Conservation (phyloP, 2,113 vertebrate species). For the Spheniscus mendiculus region DNA sequence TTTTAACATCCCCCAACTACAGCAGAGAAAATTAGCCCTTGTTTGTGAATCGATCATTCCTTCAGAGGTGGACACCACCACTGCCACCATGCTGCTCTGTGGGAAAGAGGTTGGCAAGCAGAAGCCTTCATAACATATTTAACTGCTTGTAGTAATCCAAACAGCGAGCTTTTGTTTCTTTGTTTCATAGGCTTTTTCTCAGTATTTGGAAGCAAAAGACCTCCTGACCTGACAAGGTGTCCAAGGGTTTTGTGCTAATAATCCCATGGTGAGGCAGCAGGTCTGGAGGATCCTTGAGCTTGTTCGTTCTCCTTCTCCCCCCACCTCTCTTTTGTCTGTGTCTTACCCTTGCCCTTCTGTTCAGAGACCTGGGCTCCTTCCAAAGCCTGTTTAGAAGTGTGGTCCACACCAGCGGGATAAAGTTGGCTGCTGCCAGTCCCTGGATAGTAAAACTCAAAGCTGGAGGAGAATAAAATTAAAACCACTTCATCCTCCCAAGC, state of each 20-base stretch:
- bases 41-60: background rate
- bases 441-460: background rate
- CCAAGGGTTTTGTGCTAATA: background rate
- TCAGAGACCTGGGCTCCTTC: background rate
- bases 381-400: background rate
- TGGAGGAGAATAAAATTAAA: background rate
- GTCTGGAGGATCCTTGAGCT: background rate
- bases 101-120: background rate
- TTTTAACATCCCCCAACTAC: background rate
- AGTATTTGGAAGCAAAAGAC: background rate
- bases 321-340: background rate
- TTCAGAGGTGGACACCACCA: background rate
- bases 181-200: background rate
- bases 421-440: background rate
- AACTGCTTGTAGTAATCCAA: background rate
- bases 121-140: background rate
- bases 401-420: background rate
- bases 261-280: background rate
- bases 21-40: constrained; percentile 34
- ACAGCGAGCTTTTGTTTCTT: background rate
- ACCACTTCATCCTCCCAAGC: background rate
- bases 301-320: background rate
- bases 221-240: background rate
- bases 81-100: background rate
- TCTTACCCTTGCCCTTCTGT: background rate